These are phyloP conservation scores for Tupiocoris notatus DNA, from an alignment of 2,888 invertebrate genomes.

Conservation along the genomic window DNA sequence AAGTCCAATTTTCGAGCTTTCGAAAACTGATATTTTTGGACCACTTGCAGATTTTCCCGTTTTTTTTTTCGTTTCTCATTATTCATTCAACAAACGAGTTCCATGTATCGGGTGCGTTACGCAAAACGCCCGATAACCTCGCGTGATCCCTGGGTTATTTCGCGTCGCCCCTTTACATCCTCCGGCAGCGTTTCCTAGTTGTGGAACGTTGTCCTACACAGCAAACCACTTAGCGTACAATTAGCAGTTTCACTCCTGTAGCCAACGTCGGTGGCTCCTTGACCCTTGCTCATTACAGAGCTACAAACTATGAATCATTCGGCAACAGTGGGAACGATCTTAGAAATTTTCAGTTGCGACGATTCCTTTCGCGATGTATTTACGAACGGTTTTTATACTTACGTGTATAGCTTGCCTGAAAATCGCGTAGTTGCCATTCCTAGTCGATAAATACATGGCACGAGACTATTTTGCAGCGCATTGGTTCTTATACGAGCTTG, in stretches of 20 bases:
- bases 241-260: conserved; percentile 27
- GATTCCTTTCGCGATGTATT: too few relatives aligned
- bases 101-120: conserved; percentile 6
- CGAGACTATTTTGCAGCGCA: too few relatives aligned
- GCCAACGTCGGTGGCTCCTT: conserved; percentile 6
- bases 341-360: conserved; percentile 5
- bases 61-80: too few relatives aligned
- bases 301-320: conserved; percentile 22
- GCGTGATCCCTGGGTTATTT: conserved; percentile 13
- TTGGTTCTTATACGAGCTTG: too few relatives aligned
- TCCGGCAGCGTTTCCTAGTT: conserved; percentile 18
- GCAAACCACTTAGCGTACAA: conserved; percentile 39
- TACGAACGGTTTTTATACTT: too few relatives aligned
- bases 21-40: too few relatives aligned
- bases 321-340: conserved; percentile 18
- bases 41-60: too few relatives aligned
- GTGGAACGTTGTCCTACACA: conserved; percentile 24
- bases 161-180: conserved; percentile 18
- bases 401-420: too few relatives aligned
- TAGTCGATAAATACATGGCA: too few relatives aligned
- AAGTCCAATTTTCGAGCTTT: too few relatives aligned
- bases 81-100: too few relatives aligned
- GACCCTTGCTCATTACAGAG: conserved; percentile 23
- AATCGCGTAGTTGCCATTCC: too few relatives aligned
- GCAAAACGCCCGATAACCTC: conserved; percentile 21